Evolutionary conservation across 2,113 vertebrate genomes (phyloP).

Genomic region (Capra hircus): DNA sequence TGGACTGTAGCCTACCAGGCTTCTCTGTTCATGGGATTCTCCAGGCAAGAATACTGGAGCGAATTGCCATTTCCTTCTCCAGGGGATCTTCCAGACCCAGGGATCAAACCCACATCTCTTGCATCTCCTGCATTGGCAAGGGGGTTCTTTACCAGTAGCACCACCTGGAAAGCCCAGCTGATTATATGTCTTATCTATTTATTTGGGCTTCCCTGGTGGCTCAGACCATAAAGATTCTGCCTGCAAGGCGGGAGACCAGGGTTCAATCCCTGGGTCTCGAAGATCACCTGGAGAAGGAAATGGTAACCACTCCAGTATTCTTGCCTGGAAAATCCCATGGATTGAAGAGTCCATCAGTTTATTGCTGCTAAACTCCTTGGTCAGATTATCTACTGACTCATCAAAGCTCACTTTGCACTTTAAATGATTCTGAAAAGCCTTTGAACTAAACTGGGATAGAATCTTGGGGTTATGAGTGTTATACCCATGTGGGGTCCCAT

Average conservation of each 20-base stretch:
- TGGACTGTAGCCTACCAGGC: not conserved
- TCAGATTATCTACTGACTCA: not conserved
- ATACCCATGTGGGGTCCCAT: not conserved
- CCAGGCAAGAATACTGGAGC: not conserved
- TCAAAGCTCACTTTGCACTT: not conserved
- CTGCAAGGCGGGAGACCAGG: accelerated
- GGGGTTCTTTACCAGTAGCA: not conserved
- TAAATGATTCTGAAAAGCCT: not conserved
- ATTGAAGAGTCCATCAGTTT: not conserved
- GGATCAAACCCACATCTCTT: not conserved
- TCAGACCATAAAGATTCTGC: not conserved
- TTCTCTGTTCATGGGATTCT: not conserved
- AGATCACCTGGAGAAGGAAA: not conserved
- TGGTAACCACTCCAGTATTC: not conserved
- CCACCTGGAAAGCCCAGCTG: not conserved
- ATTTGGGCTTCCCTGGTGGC: not conserved
- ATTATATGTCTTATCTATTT: not conserved
- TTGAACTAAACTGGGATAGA: not conserved
- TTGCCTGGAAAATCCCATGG: not conserved
- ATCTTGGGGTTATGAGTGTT: not conserved
- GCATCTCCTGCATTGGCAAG: accelerated
- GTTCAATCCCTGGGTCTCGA: not conserved
- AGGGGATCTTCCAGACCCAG: not conserved
- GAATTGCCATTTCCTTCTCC: not conserved
- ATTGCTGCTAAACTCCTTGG: not conserved